phyloP scores from a whole-genome alignment of 2,888 invertebrate genomes.

The Pemphredon lugubris region DNA sequence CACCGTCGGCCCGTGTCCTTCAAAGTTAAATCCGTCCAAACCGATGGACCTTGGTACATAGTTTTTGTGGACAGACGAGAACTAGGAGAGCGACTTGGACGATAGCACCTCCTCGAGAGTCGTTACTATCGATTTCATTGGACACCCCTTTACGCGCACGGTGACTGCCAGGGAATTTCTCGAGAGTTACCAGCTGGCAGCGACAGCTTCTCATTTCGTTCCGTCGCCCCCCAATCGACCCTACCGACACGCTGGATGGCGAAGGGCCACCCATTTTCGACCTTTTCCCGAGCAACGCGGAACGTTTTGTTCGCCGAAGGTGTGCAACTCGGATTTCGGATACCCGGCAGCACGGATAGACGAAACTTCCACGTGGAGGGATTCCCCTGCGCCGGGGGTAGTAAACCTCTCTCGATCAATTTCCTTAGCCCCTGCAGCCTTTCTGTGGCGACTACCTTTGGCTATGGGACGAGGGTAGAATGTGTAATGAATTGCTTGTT shows the following conservation, averaged over 20 bases:
- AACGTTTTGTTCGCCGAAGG: conserved; percentile 32
- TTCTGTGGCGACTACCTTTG: conserved; percentile 73
- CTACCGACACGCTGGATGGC: conserved; percentile 25
- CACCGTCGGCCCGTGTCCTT: no score
- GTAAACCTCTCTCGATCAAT: conserved; percentile 77
- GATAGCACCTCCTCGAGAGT: conserved; percentile 50
- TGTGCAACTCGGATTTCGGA: conserved; percentile 42
- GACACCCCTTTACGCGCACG: conserved; percentile 62
- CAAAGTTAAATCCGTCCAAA: no score
- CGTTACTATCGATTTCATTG: conserved; percentile 75
- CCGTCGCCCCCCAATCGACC: conserved; percentile 57
- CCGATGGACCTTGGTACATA: no score
- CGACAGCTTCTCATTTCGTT: conserved; percentile 74
- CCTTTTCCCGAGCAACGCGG: conserved; percentile 30
- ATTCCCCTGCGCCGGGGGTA: conserved; percentile 48
- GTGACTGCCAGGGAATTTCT: conserved; percentile 76
- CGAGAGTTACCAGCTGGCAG: conserved; percentile 75
- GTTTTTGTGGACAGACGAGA: no score
- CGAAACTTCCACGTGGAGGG: conserved; percentile 29
- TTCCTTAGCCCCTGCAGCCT: conserved; percentile 76
- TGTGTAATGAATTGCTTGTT: conserved; percentile 89
- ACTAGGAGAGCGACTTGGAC: conserved; percentile 43
- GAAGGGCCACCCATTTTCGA: conserved; percentile 40
- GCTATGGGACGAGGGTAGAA: conserved; percentile 75
- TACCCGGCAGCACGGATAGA: conserved; percentile 12